These are phyloP conservation scores for Pristionchus japonicus DNA, from an alignment of 2,888 invertebrate genomes.

Conservation along the genomic window DNA sequence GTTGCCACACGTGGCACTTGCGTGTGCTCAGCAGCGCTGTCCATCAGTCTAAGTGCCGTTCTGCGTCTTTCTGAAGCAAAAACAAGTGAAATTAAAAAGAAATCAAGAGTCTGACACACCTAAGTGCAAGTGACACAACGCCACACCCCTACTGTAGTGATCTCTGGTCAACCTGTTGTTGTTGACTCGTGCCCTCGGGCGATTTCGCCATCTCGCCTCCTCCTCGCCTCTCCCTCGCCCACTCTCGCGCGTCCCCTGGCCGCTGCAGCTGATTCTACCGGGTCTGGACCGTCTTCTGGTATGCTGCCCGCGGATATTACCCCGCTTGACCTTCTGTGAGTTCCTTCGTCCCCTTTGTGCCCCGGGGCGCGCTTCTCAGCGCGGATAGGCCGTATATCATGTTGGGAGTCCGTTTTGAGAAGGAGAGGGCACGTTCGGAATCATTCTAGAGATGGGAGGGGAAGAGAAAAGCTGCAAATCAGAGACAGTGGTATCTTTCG, in stretches of 20 bases:
- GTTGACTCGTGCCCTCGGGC: constrained; percentile 26
- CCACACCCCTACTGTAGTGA: background rate
- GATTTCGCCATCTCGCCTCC: background rate
- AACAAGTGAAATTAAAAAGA: background rate
- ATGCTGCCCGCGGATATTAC: background rate
- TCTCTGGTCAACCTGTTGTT: background rate
- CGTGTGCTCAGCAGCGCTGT: no score
- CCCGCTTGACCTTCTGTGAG: background rate
- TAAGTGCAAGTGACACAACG: background rate
- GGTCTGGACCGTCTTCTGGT: background rate
- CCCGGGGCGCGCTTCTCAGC: background rate
- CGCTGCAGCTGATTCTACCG: constrained; percentile 3
- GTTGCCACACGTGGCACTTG: no score
- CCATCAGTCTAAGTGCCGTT: no score
- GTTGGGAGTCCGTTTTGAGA: background rate
- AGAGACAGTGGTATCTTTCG: background rate
- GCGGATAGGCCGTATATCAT: background rate
- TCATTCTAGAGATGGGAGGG: background rate
- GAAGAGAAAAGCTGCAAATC: background rate
- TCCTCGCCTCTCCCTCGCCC: no score
- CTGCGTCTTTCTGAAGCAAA: background rate
- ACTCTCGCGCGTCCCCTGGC: background rate
- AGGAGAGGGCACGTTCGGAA: background rate
- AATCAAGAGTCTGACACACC: background rate
- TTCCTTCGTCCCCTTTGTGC: background rate